A percentile compares a stretch with the other conserved stretches of the same genome.
Evolutionary conservation across 2,888 invertebrate genomes (phyloP).

Genomic region (Thecophora atra): DNA sequence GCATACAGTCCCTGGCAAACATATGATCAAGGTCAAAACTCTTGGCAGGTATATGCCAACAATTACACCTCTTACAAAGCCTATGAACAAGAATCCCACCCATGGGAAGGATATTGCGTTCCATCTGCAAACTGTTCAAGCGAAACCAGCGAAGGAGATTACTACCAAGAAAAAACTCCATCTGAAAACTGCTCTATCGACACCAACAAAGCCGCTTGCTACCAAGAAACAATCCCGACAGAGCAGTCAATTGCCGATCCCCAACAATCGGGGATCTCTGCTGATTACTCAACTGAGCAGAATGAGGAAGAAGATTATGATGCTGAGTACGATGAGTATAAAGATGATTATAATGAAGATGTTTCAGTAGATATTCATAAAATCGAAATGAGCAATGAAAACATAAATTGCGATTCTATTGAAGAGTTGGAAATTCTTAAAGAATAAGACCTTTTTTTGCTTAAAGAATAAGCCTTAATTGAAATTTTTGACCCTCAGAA

Average conservation of each 20-base stretch:
- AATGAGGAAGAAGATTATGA: too few species aligned
- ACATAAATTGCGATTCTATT: constrained; percentile 78
- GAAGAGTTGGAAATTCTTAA: constrained; percentile 76
- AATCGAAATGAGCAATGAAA: constrained; percentile 76
- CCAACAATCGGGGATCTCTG: too few species aligned
- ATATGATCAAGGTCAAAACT: too few species aligned
- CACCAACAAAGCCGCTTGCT: constrained; percentile 67
- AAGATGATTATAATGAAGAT: constrained; percentile 75
- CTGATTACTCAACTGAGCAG: too few species aligned
- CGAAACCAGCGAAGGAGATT: constrained; percentile 39
- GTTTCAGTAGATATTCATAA: constrained; percentile 87
- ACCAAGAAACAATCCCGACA: too few species aligned
- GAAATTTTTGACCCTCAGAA: too few species aligned
- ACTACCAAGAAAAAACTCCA: constrained; percentile 66
- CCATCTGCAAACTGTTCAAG: constrained; percentile 51
- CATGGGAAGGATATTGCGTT: constrained; percentile 77
- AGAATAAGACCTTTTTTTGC: too few species aligned
- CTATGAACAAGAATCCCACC: too few species aligned
- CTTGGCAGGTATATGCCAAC: too few species aligned
- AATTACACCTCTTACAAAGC: too few species aligned
- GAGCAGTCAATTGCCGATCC: too few species aligned
- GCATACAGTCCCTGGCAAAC: constrained; percentile 87
- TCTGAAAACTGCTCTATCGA: constrained; percentile 63
- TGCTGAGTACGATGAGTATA: constrained; percentile 53
- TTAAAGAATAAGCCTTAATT: too few species aligned